A percentile compares a stretch with the other conserved stretches of the same genome.
phyloP scores from a whole-genome alignment of 1,140 invertebrate species.

The Condylostylus longicornis region DNA sequence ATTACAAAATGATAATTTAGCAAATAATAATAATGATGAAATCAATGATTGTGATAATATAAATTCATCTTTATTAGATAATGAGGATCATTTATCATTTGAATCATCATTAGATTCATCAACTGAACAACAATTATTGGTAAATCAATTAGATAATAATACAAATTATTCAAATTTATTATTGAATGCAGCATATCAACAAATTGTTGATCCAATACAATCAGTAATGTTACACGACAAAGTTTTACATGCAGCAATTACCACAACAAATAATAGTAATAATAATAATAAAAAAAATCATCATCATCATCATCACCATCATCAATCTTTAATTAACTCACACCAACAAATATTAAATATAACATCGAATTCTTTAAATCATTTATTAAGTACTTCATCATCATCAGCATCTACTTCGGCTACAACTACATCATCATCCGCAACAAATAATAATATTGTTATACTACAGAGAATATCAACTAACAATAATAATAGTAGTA shows the following conservation, averaged over 20 bases:
- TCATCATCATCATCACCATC: constrained; percentile 11
- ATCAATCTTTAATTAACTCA: constrained; percentile 10
- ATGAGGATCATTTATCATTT: constrained; percentile 39
- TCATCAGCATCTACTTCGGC: constrained; percentile 9
- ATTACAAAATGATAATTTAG: no score
- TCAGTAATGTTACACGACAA: constrained; percentile 17
- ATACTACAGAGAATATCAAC: no score
- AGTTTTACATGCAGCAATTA: constrained; percentile 32
- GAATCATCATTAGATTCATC: constrained; percentile 36
- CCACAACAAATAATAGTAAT: constrained; percentile 5
- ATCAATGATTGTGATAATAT: constrained; percentile 39
- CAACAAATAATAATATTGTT: no score
- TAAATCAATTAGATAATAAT: constrained; percentile 39
- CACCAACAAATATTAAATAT: constrained; percentile 5
- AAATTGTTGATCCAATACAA: constrained; percentile 20
- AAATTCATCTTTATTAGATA: constrained; percentile 37
- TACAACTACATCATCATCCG: constrained; percentile 14
- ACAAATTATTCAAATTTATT: constrained; percentile 42
- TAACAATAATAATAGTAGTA: no score
- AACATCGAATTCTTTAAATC: not conserved
- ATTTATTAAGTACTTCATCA: not conserved
- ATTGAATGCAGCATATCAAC: constrained; percentile 43
- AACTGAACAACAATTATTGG: constrained; percentile 32
- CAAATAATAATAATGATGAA: not conserved
- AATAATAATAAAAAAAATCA: no score